Evolutionary conservation across 2,888 invertebrate genomes (phyloP).

Genomic region (Teinopalpus imperialis): DNA sequence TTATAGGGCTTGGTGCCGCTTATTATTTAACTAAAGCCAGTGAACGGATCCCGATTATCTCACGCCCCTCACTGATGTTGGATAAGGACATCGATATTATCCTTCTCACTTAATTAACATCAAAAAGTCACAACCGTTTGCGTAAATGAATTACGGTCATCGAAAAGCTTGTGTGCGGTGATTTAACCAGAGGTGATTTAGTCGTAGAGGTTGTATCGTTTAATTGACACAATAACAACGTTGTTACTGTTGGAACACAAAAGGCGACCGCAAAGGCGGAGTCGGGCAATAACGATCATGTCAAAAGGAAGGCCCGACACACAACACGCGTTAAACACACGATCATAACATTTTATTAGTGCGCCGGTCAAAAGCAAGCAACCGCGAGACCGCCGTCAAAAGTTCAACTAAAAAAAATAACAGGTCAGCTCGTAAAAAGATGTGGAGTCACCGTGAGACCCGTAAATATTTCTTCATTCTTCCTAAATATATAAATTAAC

Average conservation of each 20-base stretch:
- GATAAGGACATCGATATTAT: constrained; percentile 43
- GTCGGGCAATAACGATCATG: constrained; percentile 76
- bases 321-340: constrained; percentile 81
- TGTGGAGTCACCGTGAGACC: constrained; percentile 66
- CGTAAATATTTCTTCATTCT: constrained; percentile 20
- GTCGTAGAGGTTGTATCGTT: constrained; percentile 63
- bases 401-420: constrained; percentile 75
- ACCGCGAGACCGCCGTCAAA: constrained; percentile 75
- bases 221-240: constrained; percentile 79
- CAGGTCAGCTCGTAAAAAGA: constrained; percentile 78
- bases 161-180: constrained; percentile 37
- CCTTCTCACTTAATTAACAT: constrained; percentile 38
- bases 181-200: constrained; percentile 64
- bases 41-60: constrained; percentile 64
- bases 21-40: constrained; percentile 76
- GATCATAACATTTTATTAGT: constrained; percentile 82
- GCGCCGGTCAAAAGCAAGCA: constrained; percentile 79
- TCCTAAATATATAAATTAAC: constrained; percentile 5
- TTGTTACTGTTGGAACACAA: constrained; percentile 72
- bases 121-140: constrained; percentile 40
- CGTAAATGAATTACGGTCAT: constrained; percentile 48
- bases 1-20: constrained; percentile 70
- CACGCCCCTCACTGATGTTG: constrained; percentile 54
- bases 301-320: constrained; percentile 79
- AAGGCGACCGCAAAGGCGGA: constrained; percentile 75